phyloP scores from a whole-genome alignment of 2,888 invertebrate species.

The Lutraria lutraria region DNA sequence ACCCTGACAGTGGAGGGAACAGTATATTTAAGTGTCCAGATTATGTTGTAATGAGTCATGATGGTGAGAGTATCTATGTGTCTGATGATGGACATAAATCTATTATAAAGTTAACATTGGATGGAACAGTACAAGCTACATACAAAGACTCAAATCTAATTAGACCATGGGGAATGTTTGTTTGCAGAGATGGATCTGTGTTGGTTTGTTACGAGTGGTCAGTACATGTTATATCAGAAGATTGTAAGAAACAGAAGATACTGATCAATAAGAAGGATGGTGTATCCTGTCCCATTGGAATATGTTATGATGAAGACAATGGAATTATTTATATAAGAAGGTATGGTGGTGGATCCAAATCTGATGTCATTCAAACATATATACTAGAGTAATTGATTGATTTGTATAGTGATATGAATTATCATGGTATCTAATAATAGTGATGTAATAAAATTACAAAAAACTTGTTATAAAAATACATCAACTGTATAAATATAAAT shows the following conservation, averaged over 20 bases:
- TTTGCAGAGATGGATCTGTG: constrained; percentile 35
- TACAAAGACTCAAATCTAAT: constrained; percentile 28
- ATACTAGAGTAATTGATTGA: not conserved
- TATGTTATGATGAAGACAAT: not conserved
- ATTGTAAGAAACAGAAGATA: not conserved
- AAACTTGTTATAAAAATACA: too few species aligned
- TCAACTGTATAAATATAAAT: too few species aligned
- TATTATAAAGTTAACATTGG: constrained; percentile 19
- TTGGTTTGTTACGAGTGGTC: not conserved
- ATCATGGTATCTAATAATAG: too few species aligned
- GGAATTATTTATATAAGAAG: not conserved
- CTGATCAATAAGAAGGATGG: not conserved
- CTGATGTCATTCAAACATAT: not conserved
- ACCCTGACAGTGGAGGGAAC: not conserved
- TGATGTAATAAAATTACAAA: too few species aligned
- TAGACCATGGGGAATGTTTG: constrained; percentile 19
- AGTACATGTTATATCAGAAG: not conserved
- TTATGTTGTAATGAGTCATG: constrained; percentile 19
- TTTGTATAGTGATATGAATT: too few species aligned
- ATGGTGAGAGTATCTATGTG: constrained; percentile 31
- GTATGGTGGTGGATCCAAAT: not conserved
- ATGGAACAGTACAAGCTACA: constrained; percentile 20
- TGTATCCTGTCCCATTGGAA: not conserved
- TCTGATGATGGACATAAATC: constrained; percentile 26
- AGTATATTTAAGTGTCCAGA: constrained; percentile 22